Evolutionary conservation across 2,888 invertebrate species (phyloP).

Genomic region (Apamea crenata): DNA sequence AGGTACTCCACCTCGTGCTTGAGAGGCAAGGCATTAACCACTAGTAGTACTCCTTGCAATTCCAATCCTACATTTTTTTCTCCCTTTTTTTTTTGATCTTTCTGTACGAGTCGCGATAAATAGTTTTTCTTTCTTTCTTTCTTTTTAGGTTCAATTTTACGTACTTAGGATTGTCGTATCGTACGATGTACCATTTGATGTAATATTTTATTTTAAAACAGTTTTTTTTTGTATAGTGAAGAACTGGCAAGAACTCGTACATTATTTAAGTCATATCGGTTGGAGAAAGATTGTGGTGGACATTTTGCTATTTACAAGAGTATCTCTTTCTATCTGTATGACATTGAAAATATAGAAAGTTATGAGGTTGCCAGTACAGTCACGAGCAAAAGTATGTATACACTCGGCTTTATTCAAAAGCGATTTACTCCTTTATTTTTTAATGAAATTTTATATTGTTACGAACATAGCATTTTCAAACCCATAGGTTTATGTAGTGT

Average conservation of each 20-base stretch:
- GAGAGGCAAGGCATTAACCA: background rate
- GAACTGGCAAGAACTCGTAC: slow-evolving; percentile 1
- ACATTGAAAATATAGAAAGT: background rate
- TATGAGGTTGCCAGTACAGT: too few species aligned
- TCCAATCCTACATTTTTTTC: background rate
- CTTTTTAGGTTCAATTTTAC: background rate
- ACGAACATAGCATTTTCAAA: too few species aligned
- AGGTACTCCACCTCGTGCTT: background rate
- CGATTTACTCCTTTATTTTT: too few species aligned
- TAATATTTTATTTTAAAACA: too few species aligned
- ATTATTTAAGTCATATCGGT: background rate
- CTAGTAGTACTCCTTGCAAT: background rate
- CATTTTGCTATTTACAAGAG: slow-evolving; percentile 21
- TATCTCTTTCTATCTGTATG: background rate
- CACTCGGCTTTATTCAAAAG: too few species aligned
- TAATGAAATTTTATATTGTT: too few species aligned
- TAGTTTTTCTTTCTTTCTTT: too few species aligned
- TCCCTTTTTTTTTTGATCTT: too few species aligned
- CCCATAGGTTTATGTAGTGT: too few species aligned
- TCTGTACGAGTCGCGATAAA: too few species aligned
- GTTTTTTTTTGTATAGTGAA: background rate
- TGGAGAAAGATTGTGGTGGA: background rate
- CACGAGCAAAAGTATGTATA: too few species aligned
- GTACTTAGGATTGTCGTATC: background rate
- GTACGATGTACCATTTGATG: too few species aligned